Conservation (phyloP, 2,113 vertebrate genomes). For the Uria lomvia region DNA sequence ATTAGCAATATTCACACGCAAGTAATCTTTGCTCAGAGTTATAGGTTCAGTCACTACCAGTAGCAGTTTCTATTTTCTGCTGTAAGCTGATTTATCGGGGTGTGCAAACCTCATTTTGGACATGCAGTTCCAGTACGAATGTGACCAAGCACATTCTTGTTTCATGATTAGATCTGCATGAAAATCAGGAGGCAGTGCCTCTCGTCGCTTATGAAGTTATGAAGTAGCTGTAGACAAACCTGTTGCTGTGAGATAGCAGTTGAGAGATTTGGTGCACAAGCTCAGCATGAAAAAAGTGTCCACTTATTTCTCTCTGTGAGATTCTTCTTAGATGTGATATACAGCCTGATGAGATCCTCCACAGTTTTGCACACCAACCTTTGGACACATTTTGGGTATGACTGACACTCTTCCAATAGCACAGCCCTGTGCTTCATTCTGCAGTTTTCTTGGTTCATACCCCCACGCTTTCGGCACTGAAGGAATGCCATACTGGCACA, state of each 20-base stretch:
- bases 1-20: constrained; percentile 9
- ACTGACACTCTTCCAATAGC: neutral
- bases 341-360: neutral
- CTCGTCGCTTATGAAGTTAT: neutral
- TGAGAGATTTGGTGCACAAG: neutral
- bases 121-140: neutral
- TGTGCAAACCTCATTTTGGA: constrained; percentile 26
- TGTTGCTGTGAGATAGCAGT: neutral
- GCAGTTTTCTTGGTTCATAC: neutral
- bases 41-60: constrained; percentile 1
- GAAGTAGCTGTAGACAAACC: neutral
- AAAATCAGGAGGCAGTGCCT: neutral
- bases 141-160: neutral
- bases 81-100: neutral
- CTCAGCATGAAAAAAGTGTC: neutral
- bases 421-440: neutral
- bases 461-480: fast-evolving
- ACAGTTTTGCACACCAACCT: fast-evolving
- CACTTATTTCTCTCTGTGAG: neutral
- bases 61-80: neutral
- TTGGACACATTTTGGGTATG: neutral
- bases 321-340: neutral
- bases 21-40: constrained; percentile 22
- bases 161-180: neutral
- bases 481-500: neutral